Evolutionary conservation across 2,888 invertebrate species (phyloP).

Genomic region (Caenorhabditis sp.): DNA sequence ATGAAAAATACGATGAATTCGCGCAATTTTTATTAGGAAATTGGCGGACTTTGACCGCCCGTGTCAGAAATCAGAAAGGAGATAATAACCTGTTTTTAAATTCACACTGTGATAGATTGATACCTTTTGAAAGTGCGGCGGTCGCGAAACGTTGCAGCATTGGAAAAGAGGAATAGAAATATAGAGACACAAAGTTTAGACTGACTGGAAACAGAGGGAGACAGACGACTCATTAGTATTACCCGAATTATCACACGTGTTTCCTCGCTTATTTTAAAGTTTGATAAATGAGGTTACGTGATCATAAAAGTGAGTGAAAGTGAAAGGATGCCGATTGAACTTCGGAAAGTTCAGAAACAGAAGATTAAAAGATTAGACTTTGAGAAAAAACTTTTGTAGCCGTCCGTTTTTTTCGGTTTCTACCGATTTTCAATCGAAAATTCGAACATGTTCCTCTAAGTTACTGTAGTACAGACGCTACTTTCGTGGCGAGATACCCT

Average conservation of each 20-base stretch:
- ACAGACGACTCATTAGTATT: constrained; percentile 19
- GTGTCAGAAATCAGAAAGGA: background rate
- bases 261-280: background rate
- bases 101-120: constrained; percentile 13
- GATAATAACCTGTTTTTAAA: constrained; percentile 36
- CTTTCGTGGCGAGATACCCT: no score
- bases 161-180: background rate
- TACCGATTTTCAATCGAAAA: no score
- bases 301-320: background rate
- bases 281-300: constrained; percentile 10
- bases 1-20: background rate
- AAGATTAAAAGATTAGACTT: background rate
- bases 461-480: no score
- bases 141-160: constrained; percentile 47
- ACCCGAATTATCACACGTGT: constrained; percentile 36
- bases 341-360: background rate
- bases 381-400: background rate
- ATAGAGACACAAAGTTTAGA: constrained; percentile 10
- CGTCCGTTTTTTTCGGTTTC: no score
- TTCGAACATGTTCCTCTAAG: no score
- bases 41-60: background rate
- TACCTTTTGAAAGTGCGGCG: constrained; percentile 55
- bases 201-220: background rate
- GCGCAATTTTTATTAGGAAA: background rate
- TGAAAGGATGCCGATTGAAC: background rate